Evolutionary conservation across 1,140 invertebrate genomes (phyloP), one percentile per base, ranked within the genome.

Genomic region (Alviniconcha marisindica): DNA sequence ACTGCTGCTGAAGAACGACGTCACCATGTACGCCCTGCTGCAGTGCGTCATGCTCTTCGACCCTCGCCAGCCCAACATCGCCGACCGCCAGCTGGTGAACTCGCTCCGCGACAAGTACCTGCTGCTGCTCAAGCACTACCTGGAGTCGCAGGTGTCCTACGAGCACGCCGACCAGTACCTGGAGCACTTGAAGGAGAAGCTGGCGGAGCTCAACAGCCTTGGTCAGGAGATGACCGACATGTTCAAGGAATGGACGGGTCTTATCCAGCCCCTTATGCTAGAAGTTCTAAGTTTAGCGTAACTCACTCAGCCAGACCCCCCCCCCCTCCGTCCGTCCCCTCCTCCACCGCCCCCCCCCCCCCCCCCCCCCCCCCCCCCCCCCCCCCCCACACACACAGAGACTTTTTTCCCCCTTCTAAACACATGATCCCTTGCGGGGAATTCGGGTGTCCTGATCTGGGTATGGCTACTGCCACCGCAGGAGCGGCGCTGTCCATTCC

Each of bases 1-100:
- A 60, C 66, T 40, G 18, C 60, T 80, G 56, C 60, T 80, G 60
- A 63, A 66, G 78, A 80, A 80, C 40, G 78, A 80, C 56, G 78
- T 80, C 36, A 80, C 78, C 36, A 66, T 80, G 78, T 80, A 80
- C 56, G 78, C 78, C 31, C 78, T 80, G 18, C 78, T 80, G 36
- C 96, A 96, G 90, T 97, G 97, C 77, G 97, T 99, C 85, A 95
- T 97, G 69, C 93, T 99, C 15, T 99, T 99, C 91, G 96, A 96
- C 71, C 97, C 97, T 0, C 95, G 97, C 78, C 93, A 97, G 74
- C 94, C 96, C 0, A 95, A 96, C 87, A 95, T 98, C 10, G 95
- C 97, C 71, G 96, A 97, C 91, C 95, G 95, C 44, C 96, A 97
- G 90, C 95, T 97, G 40, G 84, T 92, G 7, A 90, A 92, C 18